These are phyloP conservation scores for Drosophila cardini DNA, from an alignment of 1,140 invertebrate species.

Conservation along the genomic window DNA sequence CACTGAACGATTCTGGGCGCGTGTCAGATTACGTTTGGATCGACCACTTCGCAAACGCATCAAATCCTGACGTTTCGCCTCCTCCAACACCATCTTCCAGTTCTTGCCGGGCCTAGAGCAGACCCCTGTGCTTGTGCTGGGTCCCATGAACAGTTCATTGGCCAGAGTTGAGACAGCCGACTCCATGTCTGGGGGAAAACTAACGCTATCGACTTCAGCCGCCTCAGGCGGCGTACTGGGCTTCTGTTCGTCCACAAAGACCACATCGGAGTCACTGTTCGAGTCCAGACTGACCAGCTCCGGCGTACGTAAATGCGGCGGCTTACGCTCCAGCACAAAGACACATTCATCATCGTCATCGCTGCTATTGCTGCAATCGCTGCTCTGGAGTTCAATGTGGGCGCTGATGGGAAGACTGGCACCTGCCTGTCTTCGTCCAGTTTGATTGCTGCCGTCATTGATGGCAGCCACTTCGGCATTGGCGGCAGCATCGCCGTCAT, in stretches of 20 bases:
- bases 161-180: neutral
- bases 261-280: slow-evolving; percentile 87
- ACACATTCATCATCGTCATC: slow-evolving; percentile 76
- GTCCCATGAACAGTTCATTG: slow-evolving; percentile 61
- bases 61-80: slow-evolving; percentile 51
- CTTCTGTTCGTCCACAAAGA: slow-evolving; percentile 84
- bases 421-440: slow-evolving; percentile 59
- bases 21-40: slow-evolving; percentile 29
- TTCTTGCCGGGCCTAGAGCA: slow-evolving; percentile 60
- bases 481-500: slow-evolving; percentile 69
- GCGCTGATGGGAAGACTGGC: slow-evolving; percentile 65
- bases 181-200: neutral
- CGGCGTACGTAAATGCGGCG: slow-evolving; percentile 86
- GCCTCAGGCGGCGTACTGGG: slow-evolving; percentile 5
- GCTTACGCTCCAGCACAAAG: slow-evolving; percentile 85
- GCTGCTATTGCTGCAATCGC: slow-evolving; percentile 54
- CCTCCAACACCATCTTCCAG: slow-evolving; percentile 61
- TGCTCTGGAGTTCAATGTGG: slow-evolving; percentile 76
- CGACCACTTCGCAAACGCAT: slow-evolving; percentile 18
- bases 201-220: neutral
- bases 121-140: slow-evolving; percentile 75
- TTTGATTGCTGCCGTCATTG: slow-evolving; percentile 53
- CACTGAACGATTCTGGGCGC: slow-evolving; percentile 9
- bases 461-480: slow-evolving; percentile 75
- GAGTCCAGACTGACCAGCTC: slow-evolving; percentile 86